Conservation (phyloP, 2,113 vertebrate genomes). For the Charina bottae region DNA sequence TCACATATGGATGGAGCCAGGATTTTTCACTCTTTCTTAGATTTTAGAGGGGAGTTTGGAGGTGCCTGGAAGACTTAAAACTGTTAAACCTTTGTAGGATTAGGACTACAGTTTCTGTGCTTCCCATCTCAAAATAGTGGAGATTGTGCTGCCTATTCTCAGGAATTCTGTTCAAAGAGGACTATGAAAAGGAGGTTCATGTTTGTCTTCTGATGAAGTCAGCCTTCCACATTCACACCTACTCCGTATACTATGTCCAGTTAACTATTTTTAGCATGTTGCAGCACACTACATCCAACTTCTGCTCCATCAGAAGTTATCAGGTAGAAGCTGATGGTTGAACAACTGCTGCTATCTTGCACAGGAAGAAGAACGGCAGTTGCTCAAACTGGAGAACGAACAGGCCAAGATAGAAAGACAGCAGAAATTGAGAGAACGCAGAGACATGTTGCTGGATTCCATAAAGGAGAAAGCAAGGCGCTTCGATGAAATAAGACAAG, state of each 20-base stretch:
- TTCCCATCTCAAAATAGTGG: neutral
- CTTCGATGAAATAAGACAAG: constrained; percentile 72
- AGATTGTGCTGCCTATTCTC: neutral
- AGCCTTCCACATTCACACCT: neutral
- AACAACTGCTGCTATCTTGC: neutral
- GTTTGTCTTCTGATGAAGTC: neutral
- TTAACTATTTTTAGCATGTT: neutral
- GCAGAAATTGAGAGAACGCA: constrained; percentile 62
- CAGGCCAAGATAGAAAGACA: constrained; percentile 65
- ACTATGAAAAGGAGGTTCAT: neutral
- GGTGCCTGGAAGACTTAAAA: neutral
- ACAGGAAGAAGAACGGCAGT: constrained; percentile 76
- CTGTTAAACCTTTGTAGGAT: neutral
- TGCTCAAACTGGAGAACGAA: constrained; percentile 73
- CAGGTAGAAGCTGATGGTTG: neutral
- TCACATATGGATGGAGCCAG: neutral
- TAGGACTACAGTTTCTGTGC: neutral
- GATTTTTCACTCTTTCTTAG: neutral
- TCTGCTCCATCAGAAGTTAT: neutral
- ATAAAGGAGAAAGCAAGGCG: constrained; percentile 75
- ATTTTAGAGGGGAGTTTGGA: neutral
- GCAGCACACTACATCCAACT: neutral
- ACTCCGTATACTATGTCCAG: too few species aligned
- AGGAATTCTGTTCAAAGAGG: too few species aligned
- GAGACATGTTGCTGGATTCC: constrained; percentile 70